These are phyloP conservation scores for Mythimna lalbum DNA, from an alignment of 2,888 invertebrate genomes.

Conservation along the genomic window DNA sequence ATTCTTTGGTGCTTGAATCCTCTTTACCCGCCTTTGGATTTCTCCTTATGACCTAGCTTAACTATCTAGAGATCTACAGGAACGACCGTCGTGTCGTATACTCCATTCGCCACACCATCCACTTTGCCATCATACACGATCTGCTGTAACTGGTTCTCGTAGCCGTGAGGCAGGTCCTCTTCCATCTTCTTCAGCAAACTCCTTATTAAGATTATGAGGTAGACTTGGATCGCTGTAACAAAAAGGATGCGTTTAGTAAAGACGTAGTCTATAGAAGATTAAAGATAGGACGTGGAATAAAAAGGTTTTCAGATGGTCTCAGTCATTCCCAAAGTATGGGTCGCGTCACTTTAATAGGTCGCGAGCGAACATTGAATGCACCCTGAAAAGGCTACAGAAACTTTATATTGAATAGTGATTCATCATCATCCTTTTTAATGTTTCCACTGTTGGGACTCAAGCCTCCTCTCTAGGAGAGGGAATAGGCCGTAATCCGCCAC, in stretches of 20 bases:
- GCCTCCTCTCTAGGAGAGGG: too few relatives aligned
- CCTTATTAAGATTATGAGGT: conserved; percentile 76
- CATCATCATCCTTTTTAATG: too few relatives aligned
- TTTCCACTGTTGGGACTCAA: too few relatives aligned
- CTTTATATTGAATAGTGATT: too few relatives aligned
- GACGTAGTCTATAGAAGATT: neutral
- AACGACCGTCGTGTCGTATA: conserved; percentile 67
- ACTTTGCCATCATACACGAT: conserved; percentile 76
- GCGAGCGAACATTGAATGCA: too few relatives aligned
- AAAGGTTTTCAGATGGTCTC: neutral
- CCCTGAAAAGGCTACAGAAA: too few relatives aligned
- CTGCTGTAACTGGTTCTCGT: conserved; percentile 81
- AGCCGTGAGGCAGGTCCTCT: conserved; percentile 68
- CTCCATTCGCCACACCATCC: conserved; percentile 64
- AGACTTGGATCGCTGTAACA: conserved; percentile 77
- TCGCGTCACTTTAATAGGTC: too few relatives aligned
- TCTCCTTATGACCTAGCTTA: neutral
- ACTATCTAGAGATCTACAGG: conserved; percentile 53
- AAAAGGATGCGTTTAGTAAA: neutral
- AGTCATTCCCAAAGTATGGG: neutral
- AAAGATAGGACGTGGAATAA: neutral
- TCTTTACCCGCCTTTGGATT: conserved; percentile 1
- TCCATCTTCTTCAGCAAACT: conserved; percentile 80
- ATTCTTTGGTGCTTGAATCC: too few relatives aligned
- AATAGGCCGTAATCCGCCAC: too few relatives aligned